Evolutionary conservation across 2,888 invertebrate genomes (phyloP).

Genomic region (Drosophila cognata): DNA sequence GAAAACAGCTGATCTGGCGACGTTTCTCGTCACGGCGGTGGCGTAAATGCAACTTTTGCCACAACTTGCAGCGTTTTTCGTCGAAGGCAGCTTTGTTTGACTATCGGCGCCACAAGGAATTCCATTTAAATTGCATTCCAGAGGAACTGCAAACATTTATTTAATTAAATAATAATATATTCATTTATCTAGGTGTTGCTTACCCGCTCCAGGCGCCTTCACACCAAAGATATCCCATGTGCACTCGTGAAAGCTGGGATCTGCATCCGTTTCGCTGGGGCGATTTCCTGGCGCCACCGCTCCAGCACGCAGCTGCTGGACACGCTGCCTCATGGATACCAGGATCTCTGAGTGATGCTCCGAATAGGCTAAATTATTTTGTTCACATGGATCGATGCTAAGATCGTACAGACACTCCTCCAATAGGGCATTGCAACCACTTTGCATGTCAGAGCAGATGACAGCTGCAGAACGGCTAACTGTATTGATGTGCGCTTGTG

Average conservation of each 20-base stretch:
- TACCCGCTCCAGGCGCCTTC: conserved; percentile 34
- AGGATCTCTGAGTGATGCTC: conserved; percentile 49
- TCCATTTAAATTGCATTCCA: conserved; percentile 58
- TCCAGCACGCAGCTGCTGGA: conserved; percentile 84
- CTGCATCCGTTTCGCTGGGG: conserved; percentile 85
- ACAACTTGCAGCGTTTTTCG: neutral
- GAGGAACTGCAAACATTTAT: conserved; percentile 25
- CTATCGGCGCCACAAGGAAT: conserved; percentile 56
- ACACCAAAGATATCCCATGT: conserved; percentile 86
- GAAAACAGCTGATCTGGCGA: conserved; percentile 1
- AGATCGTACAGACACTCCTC: conserved; percentile 86
- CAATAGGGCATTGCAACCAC: conserved; percentile 74
- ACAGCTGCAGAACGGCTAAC: conserved; percentile 58
- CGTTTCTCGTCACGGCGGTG: neutral
- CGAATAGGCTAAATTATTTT: conserved; percentile 75
- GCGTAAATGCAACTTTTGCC: neutral
- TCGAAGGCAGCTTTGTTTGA: neutral
- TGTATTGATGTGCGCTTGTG: conserved; percentile 34
- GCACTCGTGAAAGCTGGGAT: conserved; percentile 86
- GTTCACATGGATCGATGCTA: conserved; percentile 86
- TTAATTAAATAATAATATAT: neutral
- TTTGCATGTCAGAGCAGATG: conserved; percentile 50
- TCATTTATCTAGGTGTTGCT: neutral
- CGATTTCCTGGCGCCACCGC: conserved; percentile 85
- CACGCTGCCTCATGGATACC: conserved; percentile 83